Evolutionary conservation across 2,797 vertebrate genomes (phyloP).

Genomic region (Gorsachius magnificus): DNA sequence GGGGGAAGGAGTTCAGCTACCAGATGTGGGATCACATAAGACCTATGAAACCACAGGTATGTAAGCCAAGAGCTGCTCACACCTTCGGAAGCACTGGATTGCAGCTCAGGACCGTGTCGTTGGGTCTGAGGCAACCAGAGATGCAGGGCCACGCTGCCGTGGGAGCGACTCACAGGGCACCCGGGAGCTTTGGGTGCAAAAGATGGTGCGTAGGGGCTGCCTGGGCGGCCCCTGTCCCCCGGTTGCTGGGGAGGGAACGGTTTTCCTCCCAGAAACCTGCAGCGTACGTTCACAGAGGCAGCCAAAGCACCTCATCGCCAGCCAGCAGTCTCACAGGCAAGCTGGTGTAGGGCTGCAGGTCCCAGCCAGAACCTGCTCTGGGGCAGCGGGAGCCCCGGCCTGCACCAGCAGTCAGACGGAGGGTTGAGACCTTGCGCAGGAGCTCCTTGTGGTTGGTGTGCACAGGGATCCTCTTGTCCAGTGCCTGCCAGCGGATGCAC

Average conservation of each 20-base stretch:
- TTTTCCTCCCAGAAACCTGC: background rate
- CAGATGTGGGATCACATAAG: background rate
- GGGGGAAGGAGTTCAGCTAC: background rate
- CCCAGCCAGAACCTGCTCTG: background rate
- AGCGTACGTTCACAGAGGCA: background rate
- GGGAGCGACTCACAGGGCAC: background rate
- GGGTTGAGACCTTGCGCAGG: constrained; percentile 76
- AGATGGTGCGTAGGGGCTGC: background rate
- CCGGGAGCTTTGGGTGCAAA: background rate
- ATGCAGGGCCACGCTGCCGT: background rate
- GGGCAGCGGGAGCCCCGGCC: background rate
- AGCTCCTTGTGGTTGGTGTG: constrained; percentile 80
- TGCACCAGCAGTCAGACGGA: no score
- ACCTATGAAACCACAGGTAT: background rate
- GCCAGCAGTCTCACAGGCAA: background rate
- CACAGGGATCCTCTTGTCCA: constrained; percentile 79
- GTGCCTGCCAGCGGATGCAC: constrained; percentile 83
- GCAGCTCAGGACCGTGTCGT: background rate
- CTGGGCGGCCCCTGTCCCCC: background rate
- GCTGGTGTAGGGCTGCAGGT: background rate
- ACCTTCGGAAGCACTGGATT: background rate
- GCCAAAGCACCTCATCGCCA: background rate
- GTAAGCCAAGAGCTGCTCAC: background rate
- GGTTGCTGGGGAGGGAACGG: background rate
- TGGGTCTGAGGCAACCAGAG: background rate